These are phyloP conservation scores for Florisuga fusca DNA, from an alignment of 2,797 vertebrate genomes.

Conservation along the genomic window DNA sequence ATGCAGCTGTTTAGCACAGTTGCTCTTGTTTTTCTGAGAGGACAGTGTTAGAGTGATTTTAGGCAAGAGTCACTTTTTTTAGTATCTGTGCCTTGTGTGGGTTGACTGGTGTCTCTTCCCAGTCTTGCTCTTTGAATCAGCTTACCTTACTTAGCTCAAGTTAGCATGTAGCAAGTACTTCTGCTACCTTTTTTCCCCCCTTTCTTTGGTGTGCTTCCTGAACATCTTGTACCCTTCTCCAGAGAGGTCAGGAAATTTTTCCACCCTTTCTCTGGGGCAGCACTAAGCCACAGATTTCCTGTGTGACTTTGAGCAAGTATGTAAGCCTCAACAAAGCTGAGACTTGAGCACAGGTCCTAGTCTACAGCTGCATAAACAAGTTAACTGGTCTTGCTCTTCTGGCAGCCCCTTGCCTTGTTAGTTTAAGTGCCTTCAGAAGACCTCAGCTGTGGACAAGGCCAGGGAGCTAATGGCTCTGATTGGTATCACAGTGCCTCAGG, in stretches of 20 bases:
- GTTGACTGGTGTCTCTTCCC: background rate
- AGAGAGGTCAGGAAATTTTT: slow-evolving; percentile 54
- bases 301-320: slow-evolving; percentile 59
- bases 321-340: slow-evolving; percentile 18
- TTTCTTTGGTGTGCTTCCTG: slow-evolving; percentile 10
- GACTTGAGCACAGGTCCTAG: background rate
- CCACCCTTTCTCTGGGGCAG: background rate
- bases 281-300: slow-evolving; percentile 61
- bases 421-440: background rate
- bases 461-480: background rate
- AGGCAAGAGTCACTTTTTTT: background rate
- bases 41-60: background rate
- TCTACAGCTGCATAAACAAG: background rate
- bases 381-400: background rate
- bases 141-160: background rate
- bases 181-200: background rate
- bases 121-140: background rate
- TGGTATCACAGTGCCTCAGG: background rate
- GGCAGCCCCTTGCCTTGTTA: background rate
- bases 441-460: background rate
- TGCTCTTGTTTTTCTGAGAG: background rate
- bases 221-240: background rate
- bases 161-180: background rate
- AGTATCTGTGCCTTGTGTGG: background rate
- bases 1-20: background rate